Evolutionary conservation across 2,888 invertebrate genomes (phyloP).

Genomic region (Blera fallax): DNA sequence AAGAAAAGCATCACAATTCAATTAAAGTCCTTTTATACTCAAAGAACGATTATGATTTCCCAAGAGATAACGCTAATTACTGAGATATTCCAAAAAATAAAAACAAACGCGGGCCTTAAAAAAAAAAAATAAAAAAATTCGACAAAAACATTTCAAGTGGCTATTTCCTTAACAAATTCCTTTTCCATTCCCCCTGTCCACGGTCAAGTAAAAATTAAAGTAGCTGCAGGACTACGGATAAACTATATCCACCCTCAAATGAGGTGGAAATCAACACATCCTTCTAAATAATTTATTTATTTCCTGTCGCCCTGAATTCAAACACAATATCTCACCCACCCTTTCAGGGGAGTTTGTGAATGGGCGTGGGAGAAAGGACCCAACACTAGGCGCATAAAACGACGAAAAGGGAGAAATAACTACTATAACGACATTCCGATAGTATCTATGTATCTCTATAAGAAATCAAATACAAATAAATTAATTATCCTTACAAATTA

Average conservation of each 20-base stretch:
- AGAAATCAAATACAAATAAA: slow-evolving; percentile 47
- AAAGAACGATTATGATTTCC: background rate
- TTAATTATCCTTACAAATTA: slow-evolving; percentile 68
- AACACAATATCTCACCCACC: background rate
- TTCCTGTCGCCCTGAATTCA: slow-evolving; percentile 13
- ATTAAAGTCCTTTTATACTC: background rate
- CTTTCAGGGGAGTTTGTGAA: background rate
- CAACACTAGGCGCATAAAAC: background rate
- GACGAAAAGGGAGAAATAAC: background rate
- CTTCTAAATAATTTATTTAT: slow-evolving; percentile 35
- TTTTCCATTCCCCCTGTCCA: background rate
- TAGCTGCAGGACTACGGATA: background rate
- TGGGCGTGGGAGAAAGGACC: background rate
- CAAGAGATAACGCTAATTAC: background rate
- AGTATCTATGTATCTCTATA: slow-evolving; percentile 5
- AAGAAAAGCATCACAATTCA: background rate
- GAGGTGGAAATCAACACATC: slow-evolving; percentile 30
- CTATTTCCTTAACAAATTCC: background rate
- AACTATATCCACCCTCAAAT: background rate
- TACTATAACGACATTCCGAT: slow-evolving; percentile 16
- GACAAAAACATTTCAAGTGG: background rate
- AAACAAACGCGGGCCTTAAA: background rate
- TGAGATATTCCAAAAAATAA: background rate
- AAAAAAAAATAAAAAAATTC: background rate
- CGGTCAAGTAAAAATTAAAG: background rate